Base-by-base conservation (phyloP, 2,888 invertebrate genomes). In the Mechanitis messenoides region DNA sequence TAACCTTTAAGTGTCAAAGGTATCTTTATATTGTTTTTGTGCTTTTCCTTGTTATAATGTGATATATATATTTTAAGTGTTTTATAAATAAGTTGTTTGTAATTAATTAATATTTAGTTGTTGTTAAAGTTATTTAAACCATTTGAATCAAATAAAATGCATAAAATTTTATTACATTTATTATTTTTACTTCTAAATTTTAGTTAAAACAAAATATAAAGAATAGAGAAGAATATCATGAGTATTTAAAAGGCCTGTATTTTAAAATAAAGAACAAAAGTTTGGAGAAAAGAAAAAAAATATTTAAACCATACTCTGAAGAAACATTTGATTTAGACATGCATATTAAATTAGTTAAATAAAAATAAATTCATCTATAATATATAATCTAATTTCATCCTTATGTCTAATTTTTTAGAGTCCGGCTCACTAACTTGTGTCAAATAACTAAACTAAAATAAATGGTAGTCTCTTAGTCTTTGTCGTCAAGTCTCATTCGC, bases 401-500 rank as follows among this genome's bases (percentile, higher is more conserved):
- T 58, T 50, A 58, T 50, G 50, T 58, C 20, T 11, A 46, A 45
- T 31, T 35, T 20, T 20, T 35, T 12, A 59, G 45, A 59, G 38
- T 46, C 42, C 55, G 42, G 55, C 42, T 42, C 38, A 55, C 38
- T 33, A n/a, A 55, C 33, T 33, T 45, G 56, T 61, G 53, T 45
- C 5, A 12, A 42, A 33, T 45, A 45, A 55, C 47, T n/a, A 57
- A 53, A 12, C 35, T 35, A 56, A 47, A 28, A 46, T 53, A 53
- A 54, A 31, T 42, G 7, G 9, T 42, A 9, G 42, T 42, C 42
- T 2, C 9, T 46, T 64, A 64, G 65, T 64, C 35, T 59, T 53
- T 59, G 66, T 71, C 62, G 58, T 63, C 53, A 31, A 80, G 68
- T 76, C 76, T 83, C 60, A 79, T 79, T 72, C 84, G 77, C 68